A percentile compares a stretch with the other conserved stretches of the same genome.
phyloP scores from a whole-genome alignment of 2,888 invertebrate genomes.

The Frankliniella fusca region DNA sequence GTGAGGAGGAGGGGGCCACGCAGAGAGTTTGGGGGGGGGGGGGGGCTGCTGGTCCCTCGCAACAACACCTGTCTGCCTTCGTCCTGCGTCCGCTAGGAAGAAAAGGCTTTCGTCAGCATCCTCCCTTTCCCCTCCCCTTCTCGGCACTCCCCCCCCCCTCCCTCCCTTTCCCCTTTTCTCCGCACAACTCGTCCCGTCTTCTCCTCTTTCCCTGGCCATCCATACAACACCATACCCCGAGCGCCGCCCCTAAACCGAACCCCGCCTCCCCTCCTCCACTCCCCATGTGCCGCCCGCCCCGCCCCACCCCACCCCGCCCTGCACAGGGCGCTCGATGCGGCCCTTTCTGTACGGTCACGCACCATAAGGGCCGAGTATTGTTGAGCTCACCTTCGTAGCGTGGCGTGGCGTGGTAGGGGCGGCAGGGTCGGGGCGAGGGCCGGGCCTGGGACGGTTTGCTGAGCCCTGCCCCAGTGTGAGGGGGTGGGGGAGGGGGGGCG shows the following conservation, averaged over 20 bases:
- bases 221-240: not conserved
- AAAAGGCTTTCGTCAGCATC: not conserved
- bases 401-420: not conserved
- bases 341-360: constrained; percentile 21
- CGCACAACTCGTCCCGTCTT: not conserved
- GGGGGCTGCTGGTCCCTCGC: not conserved
- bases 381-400: constrained; percentile 3
- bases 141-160: not conserved
- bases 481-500: not conserved
- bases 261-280: not conserved
- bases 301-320: not conserved
- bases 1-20: not conserved
- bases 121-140: not conserved
- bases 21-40: too few relatives aligned
- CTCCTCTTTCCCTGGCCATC: not conserved
- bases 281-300: not conserved
- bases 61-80: not conserved
- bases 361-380: constrained; percentile 26
- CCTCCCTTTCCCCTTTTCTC: not conserved
- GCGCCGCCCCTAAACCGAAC: not conserved
- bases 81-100: not conserved
- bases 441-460: not conserved
- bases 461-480: not conserved
- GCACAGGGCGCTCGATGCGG: not conserved
- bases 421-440: too few relatives aligned